These are phyloP conservation scores for Drosophila parvula DNA, from an alignment of 1,140 invertebrate genomes.

Conservation along the genomic window DNA sequence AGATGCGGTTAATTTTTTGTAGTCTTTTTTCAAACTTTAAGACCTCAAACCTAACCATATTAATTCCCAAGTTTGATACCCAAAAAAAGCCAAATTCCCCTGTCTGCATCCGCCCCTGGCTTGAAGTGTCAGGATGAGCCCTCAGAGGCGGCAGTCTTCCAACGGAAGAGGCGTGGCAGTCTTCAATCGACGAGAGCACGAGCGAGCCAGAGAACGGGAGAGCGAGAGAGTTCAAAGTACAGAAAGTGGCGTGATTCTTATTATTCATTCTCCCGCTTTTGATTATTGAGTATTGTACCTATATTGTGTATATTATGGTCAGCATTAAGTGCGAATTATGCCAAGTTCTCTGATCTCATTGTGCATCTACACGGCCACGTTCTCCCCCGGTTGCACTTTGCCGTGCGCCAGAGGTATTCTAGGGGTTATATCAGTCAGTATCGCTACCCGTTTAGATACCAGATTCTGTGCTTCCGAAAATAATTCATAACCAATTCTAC, in stretches of 20 bases:
- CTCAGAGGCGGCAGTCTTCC: slow-evolving; percentile 1
- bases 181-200: slow-evolving; percentile 11
- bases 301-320: slow-evolving; percentile 23
- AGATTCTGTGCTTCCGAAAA: no score
- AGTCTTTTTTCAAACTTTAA: no score
- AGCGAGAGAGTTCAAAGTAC: slow-evolving; percentile 57
- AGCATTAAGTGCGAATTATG: slow-evolving; percentile 29
- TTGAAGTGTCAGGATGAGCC: slow-evolving; percentile 40
- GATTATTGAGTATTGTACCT: slow-evolving; percentile 50
- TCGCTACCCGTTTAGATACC: neutral
- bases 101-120: neutral
- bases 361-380: slow-evolving; percentile 3
- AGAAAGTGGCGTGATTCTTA: slow-evolving; percentile 80
- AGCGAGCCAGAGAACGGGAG: slow-evolving; percentile 6
- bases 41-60: no score
- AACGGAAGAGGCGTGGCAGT: slow-evolving; percentile 39
- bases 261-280: slow-evolving; percentile 53
- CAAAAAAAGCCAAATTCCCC: neutral
- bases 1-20: no score
- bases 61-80: no score
- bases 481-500: neutral
- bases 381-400: slow-evolving; percentile 14
- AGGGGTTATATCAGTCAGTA: slow-evolving; percentile 10
- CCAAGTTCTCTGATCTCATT: slow-evolving; percentile 8
- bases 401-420: slow-evolving; percentile 19